Percentiles rank a stretch among this genome's conserved stretches.
These are phyloP conservation scores for Eugnorisma glareosa DNA, from an alignment of 2,888 invertebrate genomes.

Conservation along the genomic window DNA sequence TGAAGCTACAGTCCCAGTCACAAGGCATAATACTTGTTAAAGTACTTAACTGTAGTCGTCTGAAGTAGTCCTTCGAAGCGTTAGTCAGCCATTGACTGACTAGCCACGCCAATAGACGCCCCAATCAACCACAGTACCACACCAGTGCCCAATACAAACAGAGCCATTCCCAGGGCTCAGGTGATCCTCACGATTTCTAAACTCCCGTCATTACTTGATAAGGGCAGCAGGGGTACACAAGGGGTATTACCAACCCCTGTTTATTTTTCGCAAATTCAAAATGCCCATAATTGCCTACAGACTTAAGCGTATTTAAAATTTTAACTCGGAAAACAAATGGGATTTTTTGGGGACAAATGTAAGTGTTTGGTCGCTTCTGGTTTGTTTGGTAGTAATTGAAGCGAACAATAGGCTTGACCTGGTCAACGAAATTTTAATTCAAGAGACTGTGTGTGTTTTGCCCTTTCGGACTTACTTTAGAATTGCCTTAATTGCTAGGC, in stretches of 20 bases:
- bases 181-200: conserved; percentile 80
- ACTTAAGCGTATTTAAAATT: conserved; percentile 80
- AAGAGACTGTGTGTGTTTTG: not conserved
- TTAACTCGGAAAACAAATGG: conserved; percentile 70
- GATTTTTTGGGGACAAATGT: conserved; percentile 61
- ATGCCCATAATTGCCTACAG: conserved; percentile 79
- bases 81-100: too few species aligned
- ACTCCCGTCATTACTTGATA: conserved; percentile 85
- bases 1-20: not conserved
- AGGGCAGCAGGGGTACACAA: conserved; percentile 72
- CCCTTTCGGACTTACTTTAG: not conserved
- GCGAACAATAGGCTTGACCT: conserved; percentile 2
- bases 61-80: not conserved
- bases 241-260: conserved; percentile 78
- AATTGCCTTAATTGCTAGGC: not conserved
- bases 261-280: conserved; percentile 78
- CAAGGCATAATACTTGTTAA: not conserved
- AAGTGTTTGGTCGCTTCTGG: conserved; percentile 57
- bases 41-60: not conserved
- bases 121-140: not conserved
- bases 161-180: conserved; percentile 75
- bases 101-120: not conserved
- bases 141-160: conserved; percentile 41
- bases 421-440: not conserved
- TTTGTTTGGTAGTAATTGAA: not conserved